These are phyloP conservation scores for Chamaetylas fuelleborni DNA, from an alignment of 2,113 vertebrate species.

Conservation along the genomic window DNA sequence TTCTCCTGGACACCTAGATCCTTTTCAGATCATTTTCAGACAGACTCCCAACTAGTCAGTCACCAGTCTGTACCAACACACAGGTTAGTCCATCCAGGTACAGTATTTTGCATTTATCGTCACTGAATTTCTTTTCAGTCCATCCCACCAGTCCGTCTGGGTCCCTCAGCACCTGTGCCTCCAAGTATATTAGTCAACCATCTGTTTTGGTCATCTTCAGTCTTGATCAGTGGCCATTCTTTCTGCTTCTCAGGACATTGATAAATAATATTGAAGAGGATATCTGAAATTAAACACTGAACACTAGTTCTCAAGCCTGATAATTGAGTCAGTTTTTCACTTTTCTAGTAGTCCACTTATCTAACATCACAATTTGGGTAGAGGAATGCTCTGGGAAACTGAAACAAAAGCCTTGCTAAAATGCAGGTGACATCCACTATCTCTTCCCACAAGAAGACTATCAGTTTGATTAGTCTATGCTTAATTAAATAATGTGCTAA, in stretches of 20 bases:
- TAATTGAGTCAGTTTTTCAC: not conserved
- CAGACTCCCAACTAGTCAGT: not conserved
- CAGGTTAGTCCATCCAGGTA: not conserved
- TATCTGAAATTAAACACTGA: not conserved
- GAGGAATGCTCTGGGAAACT: not conserved
- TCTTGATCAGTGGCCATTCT: not conserved
- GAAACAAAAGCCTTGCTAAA: not conserved
- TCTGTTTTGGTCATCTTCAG: not conserved
- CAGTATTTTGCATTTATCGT: not conserved
- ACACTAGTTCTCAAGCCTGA: not conserved
- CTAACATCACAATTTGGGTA: not conserved
- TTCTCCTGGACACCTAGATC: not conserved
- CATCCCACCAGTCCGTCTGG: not conserved
- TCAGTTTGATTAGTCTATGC: not conserved
- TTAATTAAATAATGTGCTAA: not conserved
- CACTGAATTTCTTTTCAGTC: not conserved
- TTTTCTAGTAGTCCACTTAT: not conserved
- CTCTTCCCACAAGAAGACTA: not conserved
- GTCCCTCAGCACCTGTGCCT: not conserved
- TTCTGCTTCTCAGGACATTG: not conserved
- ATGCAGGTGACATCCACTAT: not conserved
- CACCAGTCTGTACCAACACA: not conserved
- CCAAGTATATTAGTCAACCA: not conserved
- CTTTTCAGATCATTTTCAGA: not conserved
- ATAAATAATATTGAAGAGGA: not conserved